These are phyloP conservation scores for Phortica magna DNA, from an alignment of 2,888 invertebrate species.

Conservation along the genomic window DNA sequence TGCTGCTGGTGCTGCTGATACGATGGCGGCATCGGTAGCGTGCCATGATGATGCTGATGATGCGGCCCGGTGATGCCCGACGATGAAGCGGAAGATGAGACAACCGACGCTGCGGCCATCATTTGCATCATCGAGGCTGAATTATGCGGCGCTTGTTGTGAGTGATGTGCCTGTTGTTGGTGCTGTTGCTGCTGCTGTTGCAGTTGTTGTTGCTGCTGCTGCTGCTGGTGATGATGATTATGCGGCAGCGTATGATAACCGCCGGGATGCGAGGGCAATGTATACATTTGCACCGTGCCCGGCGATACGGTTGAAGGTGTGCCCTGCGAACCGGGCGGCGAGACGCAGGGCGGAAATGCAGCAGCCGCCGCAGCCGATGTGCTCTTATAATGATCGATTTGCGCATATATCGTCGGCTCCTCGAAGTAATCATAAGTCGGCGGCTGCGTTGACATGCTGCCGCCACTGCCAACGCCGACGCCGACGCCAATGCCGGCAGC, in stretches of 20 bases:
- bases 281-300: conserved; percentile 77
- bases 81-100: conserved; percentile 47
- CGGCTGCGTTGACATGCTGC: conserved; percentile 57
- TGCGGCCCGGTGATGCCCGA: conserved; percentile 41
- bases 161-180: conserved; percentile 54
- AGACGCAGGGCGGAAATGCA: conserved; percentile 78
- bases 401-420: conserved; percentile 86
- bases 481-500: neutral
- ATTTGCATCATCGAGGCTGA: conserved; percentile 60
- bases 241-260: conserved; percentile 77
- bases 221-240: conserved; percentile 73
- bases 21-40: conserved; percentile 72
- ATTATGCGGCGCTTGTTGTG: conserved; percentile 57
- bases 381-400: conserved; percentile 84
- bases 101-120: conserved; percentile 51
- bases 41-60: conserved; percentile 60
- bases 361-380: conserved; percentile 54
- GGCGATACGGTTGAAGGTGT: conserved; percentile 77
- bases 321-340: conserved; percentile 76
- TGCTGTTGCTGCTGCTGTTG: conserved; percentile 59
- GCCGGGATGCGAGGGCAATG: conserved; percentile 76
- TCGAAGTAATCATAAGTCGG: conserved; percentile 79
- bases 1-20: conserved; percentile 74
- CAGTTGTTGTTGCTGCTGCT: conserved; percentile 51
- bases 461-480: conserved; percentile 36